A percentile compares a stretch with the other conserved stretches of the same genome.
These are phyloP conservation scores for Siniperca knerii DNA, from an alignment of 2,113 vertebrate species.

Conservation along the genomic window DNA sequence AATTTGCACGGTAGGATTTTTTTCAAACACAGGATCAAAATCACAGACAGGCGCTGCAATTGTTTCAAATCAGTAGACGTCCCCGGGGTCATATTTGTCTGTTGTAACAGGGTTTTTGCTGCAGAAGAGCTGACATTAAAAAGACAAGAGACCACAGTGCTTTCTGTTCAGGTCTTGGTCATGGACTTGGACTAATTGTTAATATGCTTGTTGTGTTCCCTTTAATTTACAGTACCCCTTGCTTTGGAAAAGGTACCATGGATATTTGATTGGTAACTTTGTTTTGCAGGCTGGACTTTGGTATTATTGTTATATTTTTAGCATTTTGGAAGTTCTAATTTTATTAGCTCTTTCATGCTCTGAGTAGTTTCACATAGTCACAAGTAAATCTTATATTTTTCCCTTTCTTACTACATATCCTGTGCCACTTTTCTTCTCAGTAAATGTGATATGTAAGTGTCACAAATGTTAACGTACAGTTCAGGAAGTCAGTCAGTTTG, in stretches of 20 bases:
- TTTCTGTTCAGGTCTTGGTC: background rate
- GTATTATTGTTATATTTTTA: background rate
- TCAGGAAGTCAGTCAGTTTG: slow-evolving; percentile 17
- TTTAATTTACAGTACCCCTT: background rate
- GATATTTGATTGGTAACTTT: background rate
- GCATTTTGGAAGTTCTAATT: background rate
- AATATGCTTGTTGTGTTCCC: background rate
- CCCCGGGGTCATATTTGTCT: background rate
- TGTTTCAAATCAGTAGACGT: background rate
- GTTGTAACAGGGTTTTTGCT: background rate
- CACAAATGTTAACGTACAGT: background rate
- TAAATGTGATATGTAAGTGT: slow-evolving; percentile 4
- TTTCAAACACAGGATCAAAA: background rate
- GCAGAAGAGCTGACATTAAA: background rate
- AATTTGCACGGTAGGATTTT: background rate
- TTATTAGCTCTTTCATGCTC: background rate
- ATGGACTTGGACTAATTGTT: background rate
- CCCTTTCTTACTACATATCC: background rate
- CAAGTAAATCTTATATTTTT: background rate
- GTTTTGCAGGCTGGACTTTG: background rate
- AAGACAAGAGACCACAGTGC: background rate
- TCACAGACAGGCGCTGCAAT: background rate
- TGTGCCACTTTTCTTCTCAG: slow-evolving; percentile 2
- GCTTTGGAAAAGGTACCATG: background rate
- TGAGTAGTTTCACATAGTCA: background rate